phyloP scores from a whole-genome alignment of 2,113 vertebrate species.

The Piaya cayana region DNA sequence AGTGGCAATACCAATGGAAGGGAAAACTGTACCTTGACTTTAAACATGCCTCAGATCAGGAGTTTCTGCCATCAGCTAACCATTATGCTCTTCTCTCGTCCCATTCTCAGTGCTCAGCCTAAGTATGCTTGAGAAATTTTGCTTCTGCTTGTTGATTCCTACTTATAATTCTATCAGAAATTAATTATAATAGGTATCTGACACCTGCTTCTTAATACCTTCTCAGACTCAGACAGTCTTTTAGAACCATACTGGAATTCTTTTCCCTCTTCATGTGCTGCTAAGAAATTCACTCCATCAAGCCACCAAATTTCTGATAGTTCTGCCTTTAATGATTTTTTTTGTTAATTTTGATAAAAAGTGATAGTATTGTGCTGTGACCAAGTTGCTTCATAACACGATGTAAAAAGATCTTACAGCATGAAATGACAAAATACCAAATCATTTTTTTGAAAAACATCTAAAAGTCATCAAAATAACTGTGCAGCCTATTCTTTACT shows the following conservation, averaged over 20 bases:
- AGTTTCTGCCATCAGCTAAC: not conserved
- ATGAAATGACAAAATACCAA: no score
- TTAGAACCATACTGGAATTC: not conserved
- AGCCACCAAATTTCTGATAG: no score
- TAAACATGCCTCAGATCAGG: not conserved
- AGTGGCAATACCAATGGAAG: not conserved
- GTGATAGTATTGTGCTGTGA: no score
- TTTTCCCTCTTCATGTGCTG: no score
- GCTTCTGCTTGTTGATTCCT: not conserved
- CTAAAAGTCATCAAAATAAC: no score
- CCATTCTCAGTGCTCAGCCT: not conserved
- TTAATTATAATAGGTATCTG: not conserved
- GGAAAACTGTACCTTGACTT: not conserved
- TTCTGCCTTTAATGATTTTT: no score
- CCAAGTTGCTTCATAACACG: no score
- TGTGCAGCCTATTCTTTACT: no score
- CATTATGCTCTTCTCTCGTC: not conserved
- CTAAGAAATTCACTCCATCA: no score
- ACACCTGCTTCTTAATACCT: not conserved
- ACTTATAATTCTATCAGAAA: not conserved
- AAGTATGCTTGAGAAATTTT: not conserved
- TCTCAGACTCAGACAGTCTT: not conserved
- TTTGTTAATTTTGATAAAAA: no score
- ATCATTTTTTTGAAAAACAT: no score
- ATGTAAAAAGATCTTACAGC: no score